phyloP scores from a whole-genome alignment of 2,113 vertebrate genomes.

The Hemichromis elongatus region DNA sequence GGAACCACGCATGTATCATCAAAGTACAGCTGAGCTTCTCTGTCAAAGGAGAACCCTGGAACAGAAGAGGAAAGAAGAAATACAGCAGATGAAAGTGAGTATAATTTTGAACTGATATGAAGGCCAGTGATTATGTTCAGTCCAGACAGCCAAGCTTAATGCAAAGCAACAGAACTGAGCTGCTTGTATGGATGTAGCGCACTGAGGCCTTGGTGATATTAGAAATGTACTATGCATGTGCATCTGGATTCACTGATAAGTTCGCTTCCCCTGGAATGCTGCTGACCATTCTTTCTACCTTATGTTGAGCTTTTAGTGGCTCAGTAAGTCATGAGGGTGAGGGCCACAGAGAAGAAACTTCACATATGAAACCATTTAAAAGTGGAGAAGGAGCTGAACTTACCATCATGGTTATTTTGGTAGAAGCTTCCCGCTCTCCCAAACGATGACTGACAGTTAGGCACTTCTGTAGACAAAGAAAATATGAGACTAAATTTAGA shows the following conservation, averaged over 20 bases:
- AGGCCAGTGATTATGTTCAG: background rate
- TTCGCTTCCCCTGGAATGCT: background rate
- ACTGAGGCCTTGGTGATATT: background rate
- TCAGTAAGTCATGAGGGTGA: background rate
- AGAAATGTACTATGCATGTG: background rate
- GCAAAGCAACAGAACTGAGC: background rate
- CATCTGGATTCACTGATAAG: background rate
- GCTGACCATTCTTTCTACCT: background rate
- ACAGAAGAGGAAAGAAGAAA: background rate
- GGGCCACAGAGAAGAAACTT: background rate
- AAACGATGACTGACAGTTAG: slow-evolving; percentile 93
- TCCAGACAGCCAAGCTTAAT: slow-evolving; percentile 1
- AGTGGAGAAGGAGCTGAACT: slow-evolving; percentile 36
- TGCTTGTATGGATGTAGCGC: background rate
- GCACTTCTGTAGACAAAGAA: slow-evolving; percentile 85
- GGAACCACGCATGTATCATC: slow-evolving; percentile 95
- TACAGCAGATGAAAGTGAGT: background rate
- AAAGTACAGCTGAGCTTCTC: slow-evolving; percentile 87
- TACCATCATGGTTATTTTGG: slow-evolving; percentile 86
- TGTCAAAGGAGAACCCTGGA: slow-evolving; percentile 86
- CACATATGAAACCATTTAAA: background rate
- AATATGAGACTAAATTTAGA: slow-evolving; percentile 10
- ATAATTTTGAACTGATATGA: background rate
- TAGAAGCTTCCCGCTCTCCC: slow-evolving; percentile 82
- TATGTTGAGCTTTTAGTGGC: background rate